Base-by-base conservation (phyloP, 2,797 vertebrate species). In the Moxostoma hubbsi region DNA sequence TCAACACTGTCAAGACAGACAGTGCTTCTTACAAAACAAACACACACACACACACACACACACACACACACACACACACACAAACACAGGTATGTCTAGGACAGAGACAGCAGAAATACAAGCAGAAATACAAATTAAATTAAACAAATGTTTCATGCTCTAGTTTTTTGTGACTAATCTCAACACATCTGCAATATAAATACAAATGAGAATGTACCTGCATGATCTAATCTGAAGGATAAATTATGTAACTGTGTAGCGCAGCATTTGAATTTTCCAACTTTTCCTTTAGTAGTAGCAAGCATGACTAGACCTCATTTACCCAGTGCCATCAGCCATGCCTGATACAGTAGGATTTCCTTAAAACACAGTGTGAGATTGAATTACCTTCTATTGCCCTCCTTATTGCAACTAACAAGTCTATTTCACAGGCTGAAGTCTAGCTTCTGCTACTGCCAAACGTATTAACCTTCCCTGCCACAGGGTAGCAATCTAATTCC, bases 281-380 rank as follows among this genome's bases (percentile, higher is more conserved):
- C 10, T 70, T 57, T 66, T 81, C 47, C n/a, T 61, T 6, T 49
- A 50, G 74, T 54, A 61, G 55, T 24, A 81, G 9, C 43, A 47
- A 57, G n/a, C 13, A 47, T 77, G 65, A 51, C 69, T 73, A 16
- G 55, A 68, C 82, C 47, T 82, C 5, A 81, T 83, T 82, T 83
- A 71, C 66, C 79, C 71, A 67, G 63, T 67, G 83, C 84, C 82
- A 81, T 80, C 73, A 78, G 85, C 84, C 65, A 77, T 45, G 47
- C 8, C 79, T 73, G 73, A 73, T 77, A 59, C 72, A 79, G 84
- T 69, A 74, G 53, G 77, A 63, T 75, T 87, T 82, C 58, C 46
- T 82, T 87, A 79, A 85, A 87, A 84, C 84, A 83, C 82, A 73
- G 75, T 69, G 75, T 77, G 77, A 83, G 84, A 85, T 69, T 85